Conservation (phyloP, 2,797 vertebrate species). For the Scleropages formosus region DNA sequence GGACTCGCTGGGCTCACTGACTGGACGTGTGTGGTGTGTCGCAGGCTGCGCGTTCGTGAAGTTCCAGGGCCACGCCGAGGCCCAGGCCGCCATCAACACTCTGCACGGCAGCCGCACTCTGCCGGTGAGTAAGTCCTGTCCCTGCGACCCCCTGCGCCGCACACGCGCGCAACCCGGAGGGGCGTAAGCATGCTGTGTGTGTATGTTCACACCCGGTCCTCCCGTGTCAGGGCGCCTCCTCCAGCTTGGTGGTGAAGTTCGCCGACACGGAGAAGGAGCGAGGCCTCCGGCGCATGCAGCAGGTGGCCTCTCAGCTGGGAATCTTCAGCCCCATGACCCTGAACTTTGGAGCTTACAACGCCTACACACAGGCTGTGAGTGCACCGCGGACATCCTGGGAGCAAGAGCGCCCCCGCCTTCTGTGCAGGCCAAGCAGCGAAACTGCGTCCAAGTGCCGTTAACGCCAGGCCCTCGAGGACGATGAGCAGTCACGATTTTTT, state of each 20-base stretch:
- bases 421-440: neutral
- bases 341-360: conserved; percentile 89
- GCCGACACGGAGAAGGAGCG: conserved; percentile 94
- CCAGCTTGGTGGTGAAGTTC: conserved; percentile 94
- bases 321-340: conserved; percentile 92
- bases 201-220: neutral
- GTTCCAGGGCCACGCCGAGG: conserved; percentile 86
- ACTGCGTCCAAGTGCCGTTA: conserved; percentile 55
- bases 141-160: too few relatives aligned
- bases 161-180: neutral
- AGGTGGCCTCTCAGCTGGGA: conserved; percentile 87
- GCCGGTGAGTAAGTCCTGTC: conserved; percentile 67
- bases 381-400: too few relatives aligned
- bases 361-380: conserved; percentile 89
- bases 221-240: conserved; percentile 79
- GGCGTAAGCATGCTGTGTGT: neutral
- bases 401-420: conserved; percentile 17
- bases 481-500: neutral
- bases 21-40: conserved; percentile 11
- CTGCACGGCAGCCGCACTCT: conserved; percentile 89
- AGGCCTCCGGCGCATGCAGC: conserved; percentile 88
- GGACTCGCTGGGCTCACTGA: neutral
- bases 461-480: conserved; percentile 59
- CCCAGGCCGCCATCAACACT: conserved; percentile 87
- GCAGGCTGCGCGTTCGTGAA: conserved; percentile 91